Evolutionary conservation across 2,797 vertebrate genomes (phyloP).

Genomic region (Melanotaenia parkinsoni): DNA sequence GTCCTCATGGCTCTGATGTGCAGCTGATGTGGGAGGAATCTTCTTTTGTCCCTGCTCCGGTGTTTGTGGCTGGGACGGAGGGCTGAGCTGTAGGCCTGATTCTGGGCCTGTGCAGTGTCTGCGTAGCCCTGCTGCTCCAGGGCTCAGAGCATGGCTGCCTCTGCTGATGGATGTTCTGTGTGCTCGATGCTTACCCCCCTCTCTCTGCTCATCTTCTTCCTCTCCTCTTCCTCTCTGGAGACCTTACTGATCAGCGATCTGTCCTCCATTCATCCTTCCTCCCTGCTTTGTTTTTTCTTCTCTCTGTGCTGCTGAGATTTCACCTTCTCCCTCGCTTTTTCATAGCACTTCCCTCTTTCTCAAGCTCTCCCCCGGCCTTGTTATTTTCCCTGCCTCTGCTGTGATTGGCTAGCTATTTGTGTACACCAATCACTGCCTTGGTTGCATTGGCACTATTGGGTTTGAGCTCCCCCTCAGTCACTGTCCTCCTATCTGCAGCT

Average conservation of each 20-base stretch:
- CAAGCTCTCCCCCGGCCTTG: conserved; percentile 67
- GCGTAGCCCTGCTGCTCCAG: conserved; percentile 68
- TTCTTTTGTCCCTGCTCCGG: conserved; percentile 33
- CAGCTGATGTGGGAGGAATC: conserved; percentile 41
- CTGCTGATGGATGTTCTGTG: conserved; percentile 67
- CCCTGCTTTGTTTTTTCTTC: conserved; percentile 53
- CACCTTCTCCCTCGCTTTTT: conserved; percentile 75
- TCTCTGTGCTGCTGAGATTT: conserved; percentile 67
- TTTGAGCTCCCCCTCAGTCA: conserved; percentile 59
- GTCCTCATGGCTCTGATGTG: conserved; percentile 75
- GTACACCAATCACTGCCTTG: conserved; percentile 75
- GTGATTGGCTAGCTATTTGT: conserved; percentile 85
- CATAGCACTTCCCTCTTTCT: conserved; percentile 75
- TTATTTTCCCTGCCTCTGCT: conserved; percentile 70
- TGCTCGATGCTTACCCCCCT: conserved; percentile 62
- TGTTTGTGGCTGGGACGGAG: conserved; percentile 39
- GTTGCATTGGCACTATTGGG: conserved; percentile 45
- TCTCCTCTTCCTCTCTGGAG: conserved; percentile 56
- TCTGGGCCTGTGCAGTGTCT: conserved; percentile 65
- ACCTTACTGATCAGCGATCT: conserved; percentile 60
- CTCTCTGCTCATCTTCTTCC: conserved; percentile 62
- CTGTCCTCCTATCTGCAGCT: conserved; percentile 56
- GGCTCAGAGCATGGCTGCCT: conserved; percentile 76
- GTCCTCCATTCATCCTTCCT: conserved; percentile 63
- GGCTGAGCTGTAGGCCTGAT: conserved; percentile 54